phyloP scores from a whole-genome alignment of 2,113 vertebrate species.

The Raja brachyura region DNA sequence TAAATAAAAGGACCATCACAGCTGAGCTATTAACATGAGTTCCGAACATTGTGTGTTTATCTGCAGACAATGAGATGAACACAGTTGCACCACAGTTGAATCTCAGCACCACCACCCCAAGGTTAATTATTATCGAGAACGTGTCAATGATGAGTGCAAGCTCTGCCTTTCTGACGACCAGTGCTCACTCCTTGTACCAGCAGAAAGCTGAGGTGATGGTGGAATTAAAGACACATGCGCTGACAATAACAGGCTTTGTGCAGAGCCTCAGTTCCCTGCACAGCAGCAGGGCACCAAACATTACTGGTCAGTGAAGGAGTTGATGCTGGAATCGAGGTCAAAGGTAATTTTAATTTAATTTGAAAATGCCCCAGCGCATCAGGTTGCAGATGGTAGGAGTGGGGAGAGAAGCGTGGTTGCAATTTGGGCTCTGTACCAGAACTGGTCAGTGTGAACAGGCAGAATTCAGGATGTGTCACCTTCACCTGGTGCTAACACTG shows the following conservation, averaged over 20 bases:
- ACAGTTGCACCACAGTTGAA: background rate
- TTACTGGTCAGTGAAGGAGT: background rate
- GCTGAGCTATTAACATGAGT: background rate
- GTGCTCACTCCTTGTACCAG: background rate
- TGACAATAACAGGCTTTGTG: too few relatives aligned
- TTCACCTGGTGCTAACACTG: too few relatives aligned
- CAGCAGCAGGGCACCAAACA: background rate
- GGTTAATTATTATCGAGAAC: background rate
- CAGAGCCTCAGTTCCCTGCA: background rate
- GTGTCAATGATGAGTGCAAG: background rate
- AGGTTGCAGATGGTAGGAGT: too few relatives aligned
- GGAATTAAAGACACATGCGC: too few relatives aligned
- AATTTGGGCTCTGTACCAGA: too few relatives aligned
- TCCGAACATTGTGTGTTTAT: background rate
- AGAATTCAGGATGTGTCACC: too few relatives aligned
- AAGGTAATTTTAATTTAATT: background rate
- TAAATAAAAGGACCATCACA: background rate
- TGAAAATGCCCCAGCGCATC: background rate
- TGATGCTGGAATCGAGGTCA: background rate
- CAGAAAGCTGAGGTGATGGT: background rate
- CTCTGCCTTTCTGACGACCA: background rate
- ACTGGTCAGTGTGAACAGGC: too few relatives aligned
- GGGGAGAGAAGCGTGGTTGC: too few relatives aligned
- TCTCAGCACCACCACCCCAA: background rate
- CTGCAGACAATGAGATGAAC: conserved; percentile 15